These are phyloP conservation scores for Peromyscus attwateri DNA, from an alignment of 2,797 vertebrate genomes.

Conservation along the genomic window DNA sequence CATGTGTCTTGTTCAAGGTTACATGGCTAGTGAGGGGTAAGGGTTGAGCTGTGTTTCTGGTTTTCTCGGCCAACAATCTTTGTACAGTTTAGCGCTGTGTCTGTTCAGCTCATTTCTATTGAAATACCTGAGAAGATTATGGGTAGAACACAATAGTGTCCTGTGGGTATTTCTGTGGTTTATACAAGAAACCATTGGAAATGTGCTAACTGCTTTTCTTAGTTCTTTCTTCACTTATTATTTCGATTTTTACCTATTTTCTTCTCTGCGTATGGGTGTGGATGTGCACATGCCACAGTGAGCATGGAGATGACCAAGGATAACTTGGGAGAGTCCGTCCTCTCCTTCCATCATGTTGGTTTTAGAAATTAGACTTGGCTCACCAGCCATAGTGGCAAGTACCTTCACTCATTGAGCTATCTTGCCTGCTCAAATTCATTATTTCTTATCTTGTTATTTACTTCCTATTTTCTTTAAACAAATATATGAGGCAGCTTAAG, in stretches of 20 bases:
- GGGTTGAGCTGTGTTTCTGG: neutral
- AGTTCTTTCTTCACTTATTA: neutral
- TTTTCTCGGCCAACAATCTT: neutral
- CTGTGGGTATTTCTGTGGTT: neutral
- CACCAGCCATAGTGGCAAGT: neutral
- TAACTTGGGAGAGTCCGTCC: neutral
- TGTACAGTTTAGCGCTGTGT: neutral
- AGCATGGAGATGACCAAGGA: too few relatives aligned
- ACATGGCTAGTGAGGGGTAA: neutral
- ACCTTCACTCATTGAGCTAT: too few relatives aligned
- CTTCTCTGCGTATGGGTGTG: neutral
- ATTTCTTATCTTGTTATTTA: constrained; percentile 20
- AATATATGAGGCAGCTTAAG: constrained; percentile 4
- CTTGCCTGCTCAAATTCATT: neutral
- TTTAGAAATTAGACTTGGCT: neutral
- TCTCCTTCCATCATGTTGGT: neutral
- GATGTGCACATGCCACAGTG: neutral
- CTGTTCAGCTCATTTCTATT: neutral
- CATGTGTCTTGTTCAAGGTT: constrained; percentile 5
- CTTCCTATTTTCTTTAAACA: constrained; percentile 7
- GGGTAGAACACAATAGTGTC: neutral
- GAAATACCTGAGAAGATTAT: neutral
- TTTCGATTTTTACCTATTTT: neutral
- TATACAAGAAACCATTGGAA: neutral
- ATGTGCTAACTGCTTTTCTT: constrained; percentile 18